Evolutionary conservation across 2,113 vertebrate genomes (phyloP).

Genomic region (Istiophorus platypterus): DNA sequence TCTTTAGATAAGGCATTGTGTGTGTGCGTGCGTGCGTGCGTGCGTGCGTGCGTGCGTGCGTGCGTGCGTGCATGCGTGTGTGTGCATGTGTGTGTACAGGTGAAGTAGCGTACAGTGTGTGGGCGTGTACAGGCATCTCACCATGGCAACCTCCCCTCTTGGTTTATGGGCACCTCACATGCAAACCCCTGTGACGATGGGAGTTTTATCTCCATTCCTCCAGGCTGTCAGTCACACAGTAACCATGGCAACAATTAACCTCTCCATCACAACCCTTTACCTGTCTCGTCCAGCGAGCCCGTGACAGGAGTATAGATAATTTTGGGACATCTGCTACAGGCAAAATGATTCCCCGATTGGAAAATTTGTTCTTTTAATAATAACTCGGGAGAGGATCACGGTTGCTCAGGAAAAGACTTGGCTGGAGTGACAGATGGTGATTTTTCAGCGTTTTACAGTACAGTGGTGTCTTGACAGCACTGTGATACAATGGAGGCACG

Average conservation of each 20-base stretch:
- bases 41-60: too few species aligned
- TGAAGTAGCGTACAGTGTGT: not conserved
- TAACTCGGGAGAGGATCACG: not conserved
- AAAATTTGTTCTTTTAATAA: slow-evolving; percentile 6
- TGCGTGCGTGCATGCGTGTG: too few species aligned
- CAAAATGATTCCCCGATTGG: not conserved
- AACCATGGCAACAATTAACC: slow-evolving; percentile 29
- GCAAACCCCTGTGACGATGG: not conserved
- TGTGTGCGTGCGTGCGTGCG: too few species aligned
- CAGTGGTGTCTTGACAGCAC: slow-evolving; percentile 63
- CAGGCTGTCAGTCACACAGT: slow-evolving; percentile 40
- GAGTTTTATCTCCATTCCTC: slow-evolving; percentile 26
- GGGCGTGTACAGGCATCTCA: not conserved
- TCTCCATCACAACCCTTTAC: not conserved
- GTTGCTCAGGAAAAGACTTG: slow-evolving; percentile 11
- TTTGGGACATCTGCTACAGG: not conserved
- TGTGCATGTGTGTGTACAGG: too few species aligned
- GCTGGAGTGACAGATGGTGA: slow-evolving; percentile 62
- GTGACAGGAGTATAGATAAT: not conserved
- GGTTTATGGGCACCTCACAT: not conserved
- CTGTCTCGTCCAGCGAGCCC: not conserved
- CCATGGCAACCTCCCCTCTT: not conserved
- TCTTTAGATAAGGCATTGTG: too few species aligned
- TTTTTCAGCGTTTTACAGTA: slow-evolving; percentile 60
- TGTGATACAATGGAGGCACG: slow-evolving; percentile 50